Percentiles rank a stretch among this genome's conserved stretches.
These are phyloP conservation scores for Megathymus violae DNA, from an alignment of 1,140 invertebrate genomes.

Conservation along the genomic window DNA sequence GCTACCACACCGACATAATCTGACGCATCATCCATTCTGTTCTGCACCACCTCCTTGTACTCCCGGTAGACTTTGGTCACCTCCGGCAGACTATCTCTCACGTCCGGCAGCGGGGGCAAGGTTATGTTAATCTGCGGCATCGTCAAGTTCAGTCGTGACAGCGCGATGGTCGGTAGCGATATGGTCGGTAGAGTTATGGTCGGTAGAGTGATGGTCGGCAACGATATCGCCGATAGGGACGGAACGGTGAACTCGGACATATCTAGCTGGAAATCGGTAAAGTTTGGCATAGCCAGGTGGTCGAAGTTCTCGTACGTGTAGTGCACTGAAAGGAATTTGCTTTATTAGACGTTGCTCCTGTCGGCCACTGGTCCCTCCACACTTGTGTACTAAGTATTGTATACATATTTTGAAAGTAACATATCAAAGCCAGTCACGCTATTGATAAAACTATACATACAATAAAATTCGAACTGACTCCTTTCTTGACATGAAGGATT, in stretches of 20 bases:
- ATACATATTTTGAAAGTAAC: too few species aligned
- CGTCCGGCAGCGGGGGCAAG: slow-evolving; percentile 65
- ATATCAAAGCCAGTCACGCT: too few species aligned
- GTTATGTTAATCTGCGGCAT: slow-evolving; percentile 70
- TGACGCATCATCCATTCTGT: slow-evolving; percentile 68
- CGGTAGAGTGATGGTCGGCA: too few species aligned
- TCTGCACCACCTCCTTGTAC: slow-evolving; percentile 73
- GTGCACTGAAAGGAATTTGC: slow-evolving; percentile 73
- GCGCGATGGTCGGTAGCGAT: not conserved
- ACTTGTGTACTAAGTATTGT: too few species aligned
- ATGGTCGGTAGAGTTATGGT: too few species aligned
- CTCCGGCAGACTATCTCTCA: slow-evolving; percentile 57
- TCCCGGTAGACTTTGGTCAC: slow-evolving; percentile 67
- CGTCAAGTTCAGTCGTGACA: slow-evolving; percentile 50
- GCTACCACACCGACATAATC: slow-evolving; percentile 68
- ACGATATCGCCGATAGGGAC: slow-evolving; percentile 58
- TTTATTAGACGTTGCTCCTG: slow-evolving; percentile 20
- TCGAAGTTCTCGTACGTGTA: slow-evolving; percentile 80
- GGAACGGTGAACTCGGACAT: slow-evolving; percentile 63
- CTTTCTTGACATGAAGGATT: too few species aligned
- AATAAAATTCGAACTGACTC: too few species aligned
- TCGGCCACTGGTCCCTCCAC: not conserved
- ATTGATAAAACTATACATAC: too few species aligned
- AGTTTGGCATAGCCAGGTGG: slow-evolving; percentile 67
- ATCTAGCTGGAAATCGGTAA: slow-evolving; percentile 72